Evolutionary conservation across 2,797 vertebrate genomes (phyloP).

Genomic region (Hippopotamyrus pictus): DNA sequence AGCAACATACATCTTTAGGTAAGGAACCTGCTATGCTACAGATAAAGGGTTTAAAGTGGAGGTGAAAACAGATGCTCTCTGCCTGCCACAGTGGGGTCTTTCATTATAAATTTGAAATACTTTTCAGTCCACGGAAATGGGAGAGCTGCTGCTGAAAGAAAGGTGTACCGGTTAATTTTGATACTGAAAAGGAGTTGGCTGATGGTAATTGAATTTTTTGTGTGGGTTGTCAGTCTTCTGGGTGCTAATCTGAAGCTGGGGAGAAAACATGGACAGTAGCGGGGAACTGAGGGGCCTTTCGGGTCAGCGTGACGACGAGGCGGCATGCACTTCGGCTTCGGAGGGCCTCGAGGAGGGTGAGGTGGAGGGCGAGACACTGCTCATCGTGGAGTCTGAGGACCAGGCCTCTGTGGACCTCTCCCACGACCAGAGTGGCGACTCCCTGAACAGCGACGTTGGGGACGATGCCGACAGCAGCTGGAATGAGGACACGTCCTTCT

Average conservation of each 20-base stretch:
- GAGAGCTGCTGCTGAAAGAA: not conserved
- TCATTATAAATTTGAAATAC: not conserved
- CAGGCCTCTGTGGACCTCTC: slow-evolving; percentile 91
- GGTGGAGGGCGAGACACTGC: slow-evolving; percentile 90
- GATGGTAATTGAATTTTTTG: not conserved
- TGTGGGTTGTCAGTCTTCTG: not conserved
- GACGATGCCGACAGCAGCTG: slow-evolving; percentile 66
- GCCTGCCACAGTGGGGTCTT: not conserved
- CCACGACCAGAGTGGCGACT: slow-evolving; percentile 93
- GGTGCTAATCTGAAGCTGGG: not conserved
- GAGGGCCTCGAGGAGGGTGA: slow-evolving; percentile 94
- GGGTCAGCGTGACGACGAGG: slow-evolving; percentile 72
- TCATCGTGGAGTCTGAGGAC: slow-evolving; percentile 92
- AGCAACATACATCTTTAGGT: not conserved
- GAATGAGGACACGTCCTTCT: slow-evolving; percentile 86
- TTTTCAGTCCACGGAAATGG: not conserved
- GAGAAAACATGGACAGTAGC: slow-evolving; percentile 51
- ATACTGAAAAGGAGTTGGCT: not conserved
- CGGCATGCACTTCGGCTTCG: slow-evolving; percentile 77
- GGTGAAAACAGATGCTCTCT: not conserved
- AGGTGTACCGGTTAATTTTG: not conserved
- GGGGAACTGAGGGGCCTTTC: slow-evolving; percentile 61
- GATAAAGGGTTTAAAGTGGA: not conserved
- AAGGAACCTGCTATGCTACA: not conserved
- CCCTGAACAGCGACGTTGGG: slow-evolving; percentile 84